phyloP scores from a whole-genome alignment of 2,797 vertebrate species.

The Sebastes trivittatus region DNA sequence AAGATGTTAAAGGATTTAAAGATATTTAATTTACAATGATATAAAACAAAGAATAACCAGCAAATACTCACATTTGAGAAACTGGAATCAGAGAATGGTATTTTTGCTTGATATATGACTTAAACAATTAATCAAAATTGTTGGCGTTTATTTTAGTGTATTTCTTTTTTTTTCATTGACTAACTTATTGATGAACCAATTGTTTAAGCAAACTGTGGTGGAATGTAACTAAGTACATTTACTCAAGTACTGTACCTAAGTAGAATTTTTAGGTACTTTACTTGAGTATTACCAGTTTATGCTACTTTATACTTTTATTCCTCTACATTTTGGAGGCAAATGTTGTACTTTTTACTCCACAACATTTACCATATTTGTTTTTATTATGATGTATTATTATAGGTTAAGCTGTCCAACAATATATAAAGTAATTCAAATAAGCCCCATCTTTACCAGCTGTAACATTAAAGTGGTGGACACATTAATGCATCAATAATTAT shows the following conservation, averaged over 20 bases:
- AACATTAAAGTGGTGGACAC: too few relatives aligned
- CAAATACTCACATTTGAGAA: not conserved
- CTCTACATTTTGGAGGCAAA: not conserved
- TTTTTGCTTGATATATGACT: not conserved
- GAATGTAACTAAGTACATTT: not conserved
- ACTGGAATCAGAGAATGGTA: not conserved
- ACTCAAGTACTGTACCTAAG: not conserved
- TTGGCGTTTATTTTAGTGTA: too few relatives aligned
- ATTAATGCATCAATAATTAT: too few relatives aligned
- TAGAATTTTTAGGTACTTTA: not conserved
- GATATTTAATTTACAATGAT: not conserved
- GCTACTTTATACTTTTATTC: not conserved
- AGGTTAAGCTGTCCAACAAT: too few relatives aligned
- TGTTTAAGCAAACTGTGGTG: not conserved
- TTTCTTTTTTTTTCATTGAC: not conserved
- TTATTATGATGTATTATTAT: too few relatives aligned
- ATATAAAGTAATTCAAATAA: too few relatives aligned
- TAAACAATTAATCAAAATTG: not conserved
- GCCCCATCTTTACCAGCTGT: too few relatives aligned
- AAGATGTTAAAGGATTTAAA: not conserved
- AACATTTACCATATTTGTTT: too few relatives aligned
- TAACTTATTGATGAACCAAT: not conserved
- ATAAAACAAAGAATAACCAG: not conserved
- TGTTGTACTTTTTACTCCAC: not conserved
- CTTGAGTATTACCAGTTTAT: fast-evolving